Percentiles rank a stretch among this genome's conserved stretches.
These are phyloP conservation scores for Dastarcus helophoroides DNA, from an alignment of 2,888 invertebrate genomes.

Conservation along the genomic window DNA sequence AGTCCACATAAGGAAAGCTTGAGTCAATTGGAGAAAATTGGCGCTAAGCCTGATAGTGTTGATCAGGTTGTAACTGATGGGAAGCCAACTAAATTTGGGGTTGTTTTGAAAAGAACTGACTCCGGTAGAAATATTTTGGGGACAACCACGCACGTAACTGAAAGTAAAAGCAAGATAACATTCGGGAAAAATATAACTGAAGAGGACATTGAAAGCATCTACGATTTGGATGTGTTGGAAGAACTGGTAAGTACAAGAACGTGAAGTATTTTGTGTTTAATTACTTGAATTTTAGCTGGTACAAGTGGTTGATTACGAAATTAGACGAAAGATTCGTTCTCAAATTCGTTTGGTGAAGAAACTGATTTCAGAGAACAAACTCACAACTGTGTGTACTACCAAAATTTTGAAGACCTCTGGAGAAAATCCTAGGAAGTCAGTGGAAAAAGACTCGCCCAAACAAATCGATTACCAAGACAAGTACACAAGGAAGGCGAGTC, in stretches of 20 bases:
- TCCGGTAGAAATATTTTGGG: constrained; percentile 40
- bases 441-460: constrained; percentile 2
- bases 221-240: constrained; percentile 58
- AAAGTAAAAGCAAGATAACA: constrained; percentile 37
- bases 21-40: not conserved
- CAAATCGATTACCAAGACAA: constrained; percentile 14
- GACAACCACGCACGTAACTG: constrained; percentile 32
- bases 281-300: constrained; percentile 48
- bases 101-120: constrained; percentile 50
- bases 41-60: constrained; percentile 14
- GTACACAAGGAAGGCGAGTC: constrained; percentile 15
- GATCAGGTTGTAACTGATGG: constrained; percentile 12
- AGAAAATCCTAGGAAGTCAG: too few species aligned
- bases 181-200: constrained; percentile 35
- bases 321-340: constrained; percentile 62
- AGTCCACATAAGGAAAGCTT: not conserved
- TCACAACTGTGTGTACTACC: too few species aligned
- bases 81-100: constrained; percentile 50
- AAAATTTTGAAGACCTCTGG: too few species aligned
- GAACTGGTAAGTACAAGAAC: constrained; percentile 49
- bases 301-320: constrained; percentile 64
- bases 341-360: constrained; percentile 65
- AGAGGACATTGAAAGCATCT: constrained; percentile 60
- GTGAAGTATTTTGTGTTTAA: constrained; percentile 9
- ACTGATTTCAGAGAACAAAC: constrained; percentile 35